A percentile compares a stretch with the other conserved stretches of the same genome.
Conservation (phyloP, 2,797 vertebrate genomes). For the Poeciliopsis paucimaculata region DNA sequence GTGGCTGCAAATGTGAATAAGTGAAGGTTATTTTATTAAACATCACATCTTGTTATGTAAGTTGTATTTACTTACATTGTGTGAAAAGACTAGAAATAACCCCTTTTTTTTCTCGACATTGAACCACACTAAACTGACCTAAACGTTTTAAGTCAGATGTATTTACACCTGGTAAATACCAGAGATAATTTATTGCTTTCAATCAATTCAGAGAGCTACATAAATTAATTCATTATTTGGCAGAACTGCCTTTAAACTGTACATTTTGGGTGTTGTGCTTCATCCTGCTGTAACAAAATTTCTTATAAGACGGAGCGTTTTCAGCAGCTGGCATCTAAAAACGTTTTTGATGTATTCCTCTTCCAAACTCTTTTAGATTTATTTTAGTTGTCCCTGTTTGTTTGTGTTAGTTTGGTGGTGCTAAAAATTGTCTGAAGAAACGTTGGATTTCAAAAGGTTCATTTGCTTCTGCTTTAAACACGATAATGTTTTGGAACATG, state of each 20-base stretch:
- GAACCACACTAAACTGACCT: not conserved
- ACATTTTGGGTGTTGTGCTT: not conserved
- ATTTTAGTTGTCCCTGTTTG: not conserved
- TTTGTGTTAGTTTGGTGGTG: not conserved
- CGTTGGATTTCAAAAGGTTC: not conserved
- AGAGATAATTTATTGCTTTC: not conserved
- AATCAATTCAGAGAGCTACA: not conserved
- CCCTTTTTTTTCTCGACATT: not conserved
- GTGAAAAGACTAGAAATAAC: not conserved
- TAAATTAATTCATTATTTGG: not conserved
- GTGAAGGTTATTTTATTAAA: not conserved
- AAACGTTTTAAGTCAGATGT: not conserved
- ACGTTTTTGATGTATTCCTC: not conserved
- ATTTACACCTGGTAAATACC: not conserved
- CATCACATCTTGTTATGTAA: not conserved
- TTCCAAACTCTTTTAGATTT: not conserved
- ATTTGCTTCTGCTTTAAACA: conserved; percentile 9
- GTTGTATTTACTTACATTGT: not conserved
- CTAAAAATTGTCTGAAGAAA: not conserved
- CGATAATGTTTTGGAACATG: not conserved
- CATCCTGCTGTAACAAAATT: not conserved
- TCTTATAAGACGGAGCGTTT: not conserved
- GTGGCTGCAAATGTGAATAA: not conserved
- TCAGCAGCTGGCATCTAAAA: not conserved
- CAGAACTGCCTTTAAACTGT: not conserved